Percentiles rank a stretch among this genome's conserved stretches.
Conservation (phyloP, 2,797 vertebrate species). For the Gymnothorax javanicus region DNA sequence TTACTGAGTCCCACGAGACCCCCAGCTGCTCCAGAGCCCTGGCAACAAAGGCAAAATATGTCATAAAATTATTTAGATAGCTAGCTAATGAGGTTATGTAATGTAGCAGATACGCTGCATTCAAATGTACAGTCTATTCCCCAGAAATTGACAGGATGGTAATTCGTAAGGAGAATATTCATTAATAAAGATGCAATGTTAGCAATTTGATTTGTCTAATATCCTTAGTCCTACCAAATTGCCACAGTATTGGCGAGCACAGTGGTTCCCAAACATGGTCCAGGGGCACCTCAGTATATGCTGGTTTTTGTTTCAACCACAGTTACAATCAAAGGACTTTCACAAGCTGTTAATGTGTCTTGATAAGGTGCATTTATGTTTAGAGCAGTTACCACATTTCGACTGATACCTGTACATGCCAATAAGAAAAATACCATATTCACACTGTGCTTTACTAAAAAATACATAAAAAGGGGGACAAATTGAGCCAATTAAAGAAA, state of each 20-base stretch:
- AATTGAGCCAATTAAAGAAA: no score
- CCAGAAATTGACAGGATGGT: neutral
- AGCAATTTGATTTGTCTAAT: neutral
- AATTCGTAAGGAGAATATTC: neutral
- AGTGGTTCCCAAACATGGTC: no score
- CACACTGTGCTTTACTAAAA: no score
- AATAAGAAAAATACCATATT: no score
- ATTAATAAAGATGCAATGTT: neutral
- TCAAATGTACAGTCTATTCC: neutral
- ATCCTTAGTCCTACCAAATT: neutral
- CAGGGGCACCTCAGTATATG: neutral
- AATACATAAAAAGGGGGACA: no score
- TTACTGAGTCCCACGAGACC: slow-evolving; percentile 80
- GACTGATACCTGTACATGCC: no score
- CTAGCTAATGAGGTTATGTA: neutral
- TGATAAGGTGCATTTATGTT: no score
- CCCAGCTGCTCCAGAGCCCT: slow-evolving; percentile 73
- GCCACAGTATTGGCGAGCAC: no score
- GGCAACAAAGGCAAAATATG: slow-evolving; percentile 16
- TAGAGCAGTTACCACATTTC: no score
- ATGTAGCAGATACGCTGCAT: neutral
- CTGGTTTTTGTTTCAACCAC: no score
- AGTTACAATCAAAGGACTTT: no score
- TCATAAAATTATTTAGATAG: neutral
- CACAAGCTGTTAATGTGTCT: no score